Conservation (phyloP, 1,140 invertebrate species). For the Centruroides vittatus region DNA sequence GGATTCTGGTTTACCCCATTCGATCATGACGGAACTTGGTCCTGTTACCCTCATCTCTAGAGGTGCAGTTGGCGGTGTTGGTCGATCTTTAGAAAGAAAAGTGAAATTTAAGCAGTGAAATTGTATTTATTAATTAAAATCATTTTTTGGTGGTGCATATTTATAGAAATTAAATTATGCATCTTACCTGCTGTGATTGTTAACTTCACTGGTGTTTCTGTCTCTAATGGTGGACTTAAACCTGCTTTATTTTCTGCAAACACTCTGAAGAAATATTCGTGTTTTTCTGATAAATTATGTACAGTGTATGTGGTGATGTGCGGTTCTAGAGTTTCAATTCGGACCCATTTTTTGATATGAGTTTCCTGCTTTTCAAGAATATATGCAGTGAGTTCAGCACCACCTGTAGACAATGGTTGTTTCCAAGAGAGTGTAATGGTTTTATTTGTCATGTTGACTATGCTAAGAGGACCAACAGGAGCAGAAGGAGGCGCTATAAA, state of each 20-base stretch:
- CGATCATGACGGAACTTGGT: conserved; percentile 67
- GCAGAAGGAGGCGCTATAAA: conserved; percentile 63
- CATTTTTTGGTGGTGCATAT: no score
- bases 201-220: conserved; percentile 57
- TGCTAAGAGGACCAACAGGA: conserved; percentile 47
- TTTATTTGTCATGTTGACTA: conserved; percentile 63
- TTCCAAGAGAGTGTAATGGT: conserved; percentile 76
- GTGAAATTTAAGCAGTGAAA: conserved; percentile 21
- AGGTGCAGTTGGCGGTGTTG: conserved; percentile 75
- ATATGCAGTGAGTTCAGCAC: conserved; percentile 72
- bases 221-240: conserved; percentile 57
- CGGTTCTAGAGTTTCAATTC: conserved; percentile 67
- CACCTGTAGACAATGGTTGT: conserved; percentile 66
- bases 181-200: conserved; percentile 89
- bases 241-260: conserved; percentile 83
- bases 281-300: conserved; percentile 75
- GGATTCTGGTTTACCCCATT: conserved; percentile 83
- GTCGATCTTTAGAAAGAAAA: conserved; percentile 48
- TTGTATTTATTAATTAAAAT: no score
- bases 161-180: no score
- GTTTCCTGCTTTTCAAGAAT: conserved; percentile 77
- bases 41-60: conserved; percentile 68
- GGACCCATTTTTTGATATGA: conserved; percentile 66
- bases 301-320: conserved; percentile 58
- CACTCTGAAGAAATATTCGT: conserved; percentile 77